A percentile compares a stretch with the other conserved stretches of the same genome.
Evolutionary conservation across 2,888 invertebrate species (phyloP).

Genomic region (Adineta ricciae): DNA sequence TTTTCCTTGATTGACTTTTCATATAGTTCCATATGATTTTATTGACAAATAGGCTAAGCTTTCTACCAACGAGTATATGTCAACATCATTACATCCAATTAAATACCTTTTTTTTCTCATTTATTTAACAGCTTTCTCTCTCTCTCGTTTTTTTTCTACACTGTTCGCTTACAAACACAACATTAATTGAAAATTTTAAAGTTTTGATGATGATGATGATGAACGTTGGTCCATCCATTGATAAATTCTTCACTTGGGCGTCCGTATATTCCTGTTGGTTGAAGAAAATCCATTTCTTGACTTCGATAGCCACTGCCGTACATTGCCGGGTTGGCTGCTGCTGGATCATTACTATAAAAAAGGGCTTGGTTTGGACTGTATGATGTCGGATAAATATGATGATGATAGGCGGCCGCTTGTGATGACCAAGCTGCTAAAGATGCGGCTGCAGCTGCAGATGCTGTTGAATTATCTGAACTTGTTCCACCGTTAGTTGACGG

Average conservation of each 20-base stretch:
- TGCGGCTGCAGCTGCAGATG: neutral
- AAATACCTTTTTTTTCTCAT: neutral
- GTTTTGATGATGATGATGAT: conserved; percentile 13
- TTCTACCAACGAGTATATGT: neutral
- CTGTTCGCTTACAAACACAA: neutral
- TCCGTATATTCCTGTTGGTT: neutral
- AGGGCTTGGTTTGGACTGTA: neutral
- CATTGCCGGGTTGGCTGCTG: neutral
- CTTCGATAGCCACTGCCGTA: neutral
- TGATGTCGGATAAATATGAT: neutral
- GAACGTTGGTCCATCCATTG: neutral
- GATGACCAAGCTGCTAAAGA: neutral
- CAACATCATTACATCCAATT: conserved; percentile 5
- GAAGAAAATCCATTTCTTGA: conserved; percentile 9
- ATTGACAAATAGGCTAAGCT: conserved; percentile 22
- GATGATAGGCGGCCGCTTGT: neutral
- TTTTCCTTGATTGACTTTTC: conserved; percentile 2
- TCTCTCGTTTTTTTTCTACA: neutral
- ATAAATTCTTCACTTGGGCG: neutral
- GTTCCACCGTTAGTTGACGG: neutral
- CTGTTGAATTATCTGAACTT: neutral
- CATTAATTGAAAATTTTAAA: conserved; percentile 12
- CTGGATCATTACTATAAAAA: neutral
- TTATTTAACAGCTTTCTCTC: neutral
- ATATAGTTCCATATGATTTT: neutral